Conservation (phyloP, 2,888 invertebrate species). For the Masnerella sp. region DNA sequence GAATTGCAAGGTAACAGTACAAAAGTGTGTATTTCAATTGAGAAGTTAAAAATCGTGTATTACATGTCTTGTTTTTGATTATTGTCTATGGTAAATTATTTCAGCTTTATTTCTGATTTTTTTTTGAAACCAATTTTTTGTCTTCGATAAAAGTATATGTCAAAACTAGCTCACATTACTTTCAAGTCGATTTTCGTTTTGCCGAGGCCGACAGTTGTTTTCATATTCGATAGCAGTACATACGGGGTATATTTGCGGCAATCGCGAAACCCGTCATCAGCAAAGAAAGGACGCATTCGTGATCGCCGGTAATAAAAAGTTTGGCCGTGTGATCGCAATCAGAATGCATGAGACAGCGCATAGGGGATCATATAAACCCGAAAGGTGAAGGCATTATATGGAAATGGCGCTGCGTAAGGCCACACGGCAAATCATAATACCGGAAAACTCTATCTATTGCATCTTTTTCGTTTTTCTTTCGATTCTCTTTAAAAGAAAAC, state of each 20-base stretch:
- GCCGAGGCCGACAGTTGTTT: conserved; percentile 17
- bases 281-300: conserved; percentile 66
- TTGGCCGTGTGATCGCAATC: conserved; percentile 66
- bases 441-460: conserved; percentile 38
- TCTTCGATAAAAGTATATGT: too few relatives aligned
- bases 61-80: too few relatives aligned
- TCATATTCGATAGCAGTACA: conserved; percentile 34
- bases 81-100: too few relatives aligned
- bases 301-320: conserved; percentile 73
- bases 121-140: too few relatives aligned
- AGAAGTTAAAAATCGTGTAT: too few relatives aligned
- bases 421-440: conserved; percentile 55
- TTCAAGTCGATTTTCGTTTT: too few relatives aligned
- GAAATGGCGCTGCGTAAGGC: conserved; percentile 56
- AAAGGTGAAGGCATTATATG: conserved; percentile 53
- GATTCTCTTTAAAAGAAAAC: too few relatives aligned
- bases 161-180: too few relatives aligned
- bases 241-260: conserved; percentile 42
- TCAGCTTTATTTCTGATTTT: too few relatives aligned
- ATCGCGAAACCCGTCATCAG: conserved; percentile 54
- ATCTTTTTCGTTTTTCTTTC: conserved; percentile 38
- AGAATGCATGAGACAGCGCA: conserved; percentile 69
- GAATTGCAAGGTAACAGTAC: too few relatives aligned
- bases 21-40: too few relatives aligned
- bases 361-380: conserved; percentile 59